Base-by-base conservation (phyloP, 2,113 vertebrate genomes). In the Oryzias javanicus region DNA sequence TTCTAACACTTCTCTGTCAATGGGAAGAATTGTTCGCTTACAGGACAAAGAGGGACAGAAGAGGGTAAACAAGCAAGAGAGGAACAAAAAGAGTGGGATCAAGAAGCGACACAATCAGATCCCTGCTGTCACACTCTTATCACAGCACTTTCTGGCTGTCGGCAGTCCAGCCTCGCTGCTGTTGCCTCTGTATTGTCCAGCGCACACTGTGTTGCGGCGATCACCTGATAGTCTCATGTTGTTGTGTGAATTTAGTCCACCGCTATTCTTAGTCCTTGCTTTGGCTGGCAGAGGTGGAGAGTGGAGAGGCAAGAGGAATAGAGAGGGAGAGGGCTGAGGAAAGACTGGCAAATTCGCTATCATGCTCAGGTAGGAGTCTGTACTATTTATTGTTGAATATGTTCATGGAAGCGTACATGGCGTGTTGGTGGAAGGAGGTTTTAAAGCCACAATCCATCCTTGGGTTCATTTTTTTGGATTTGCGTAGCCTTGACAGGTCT, bases 181-280 rank as follows among this genome's bases (percentile, higher is more conserved):
- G 63, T 77, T 77, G 72, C 67, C 75, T 76, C 80, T 72, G 75
- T 78, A 67, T 83, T 84, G 85, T 89, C 83, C 88, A 14, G 76
- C 87, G 60, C 71, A 59, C 86, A 78, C 86, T 80, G 86, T 83
- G 88, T 89, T 85, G 58, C 91, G 92, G 90, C 72, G 90, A 91
- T 95, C 95, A 95, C 93, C 92, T 95, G 94, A 95, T 93, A 91
- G 91, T 93, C 95, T 95, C 93, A 94, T 95, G 94, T 92, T 92
- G 93, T 94, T 91, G 93, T 91, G 93, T 94, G 93, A 94, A 92
- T 93, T 90, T 91, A 91, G 93, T 92, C 93, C 90, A 91, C 84
- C 75, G 91, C 94, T 97, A 94, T 97, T 95, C 94, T 97, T 96
- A 96, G 94, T 92, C 90, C 89, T 91, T 84, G 91, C 89, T 89